Conservation (phyloP, 92 coral and sea anemone genomes). For the Diadumene lineata region DNA sequence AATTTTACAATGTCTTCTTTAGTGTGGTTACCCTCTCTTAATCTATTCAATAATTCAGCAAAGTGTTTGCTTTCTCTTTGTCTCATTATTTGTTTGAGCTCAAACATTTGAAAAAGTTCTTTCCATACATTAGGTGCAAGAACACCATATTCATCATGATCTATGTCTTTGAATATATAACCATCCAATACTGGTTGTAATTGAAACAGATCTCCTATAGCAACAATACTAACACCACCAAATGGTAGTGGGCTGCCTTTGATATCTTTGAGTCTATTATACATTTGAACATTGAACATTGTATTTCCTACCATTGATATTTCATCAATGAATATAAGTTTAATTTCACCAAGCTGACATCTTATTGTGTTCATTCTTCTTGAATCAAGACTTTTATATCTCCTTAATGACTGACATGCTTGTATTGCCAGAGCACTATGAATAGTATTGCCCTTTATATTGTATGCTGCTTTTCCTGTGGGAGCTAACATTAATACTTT, state of each 20-base stretch:
- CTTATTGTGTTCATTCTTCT: conserved; percentile 59
- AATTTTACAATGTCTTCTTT: conserved; percentile 41
- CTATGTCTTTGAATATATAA: conserved; percentile 60
- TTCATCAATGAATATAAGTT: conserved; percentile 51
- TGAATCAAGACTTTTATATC: conserved; percentile 62
- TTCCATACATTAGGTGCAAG: conserved; percentile 66
- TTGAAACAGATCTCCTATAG: no score
- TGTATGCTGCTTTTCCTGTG: conserved; percentile 33
- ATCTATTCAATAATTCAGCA: no score
- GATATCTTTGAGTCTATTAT: no score
- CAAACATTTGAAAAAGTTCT: conserved; percentile 55
- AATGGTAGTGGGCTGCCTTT: no score
- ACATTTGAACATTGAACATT: no score
- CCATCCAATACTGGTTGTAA: conserved; percentile 70
- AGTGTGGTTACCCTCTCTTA: conserved; percentile 58
- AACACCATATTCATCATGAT: conserved; percentile 60
- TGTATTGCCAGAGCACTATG: conserved; percentile 53
- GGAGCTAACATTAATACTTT: conserved; percentile 65
- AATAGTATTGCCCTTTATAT: conserved; percentile 46
- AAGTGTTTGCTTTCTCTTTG: conserved; percentile 61
- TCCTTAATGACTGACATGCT: conserved; percentile 56
- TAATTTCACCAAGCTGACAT: conserved; percentile 50
- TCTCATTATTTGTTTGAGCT: conserved; percentile 53
- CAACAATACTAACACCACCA: no score
- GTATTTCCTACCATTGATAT: conserved; percentile 82